These are phyloP conservation scores for Microcebus tavaratra DNA, from an alignment of 2,113 vertebrate species.

Conservation along the genomic window DNA sequence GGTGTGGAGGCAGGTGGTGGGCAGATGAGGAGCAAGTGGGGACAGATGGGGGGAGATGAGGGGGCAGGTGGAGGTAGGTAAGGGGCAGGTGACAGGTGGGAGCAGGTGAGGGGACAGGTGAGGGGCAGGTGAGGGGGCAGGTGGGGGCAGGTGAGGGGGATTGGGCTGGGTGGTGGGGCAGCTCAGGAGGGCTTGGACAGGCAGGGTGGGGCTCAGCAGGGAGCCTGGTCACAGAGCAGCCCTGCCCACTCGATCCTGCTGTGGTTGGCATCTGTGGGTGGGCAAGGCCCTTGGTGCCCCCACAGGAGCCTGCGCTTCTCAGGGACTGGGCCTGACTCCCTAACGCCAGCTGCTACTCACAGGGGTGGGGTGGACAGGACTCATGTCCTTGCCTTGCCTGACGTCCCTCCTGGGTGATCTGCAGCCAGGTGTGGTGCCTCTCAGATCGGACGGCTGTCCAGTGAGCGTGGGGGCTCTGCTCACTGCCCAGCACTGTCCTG, in stretches of 20 bases:
- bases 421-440: neutral
- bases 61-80: neutral
- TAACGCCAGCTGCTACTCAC: neutral
- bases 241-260: neutral
- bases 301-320: neutral
- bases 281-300: fast-evolving
- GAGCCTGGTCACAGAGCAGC: neutral
- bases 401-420: neutral
- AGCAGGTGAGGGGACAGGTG: neutral
- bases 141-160: neutral
- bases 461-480: no score
- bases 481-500: fast-evolving
- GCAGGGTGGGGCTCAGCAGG: no score
- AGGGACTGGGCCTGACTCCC: no score
- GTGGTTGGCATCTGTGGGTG: neutral
- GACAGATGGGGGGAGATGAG: no score
- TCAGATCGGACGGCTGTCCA: neutral
- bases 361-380: no score
- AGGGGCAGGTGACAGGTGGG: neutral
- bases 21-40: neutral
- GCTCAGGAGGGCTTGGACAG: neutral
- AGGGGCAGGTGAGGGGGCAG: neutral
- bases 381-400: neutral
- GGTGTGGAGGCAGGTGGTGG: neutral
- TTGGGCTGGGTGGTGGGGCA: neutral